These are phyloP conservation scores for Dicrurus megarhynchus DNA, from an alignment of 2,113 vertebrate genomes.

Conservation along the genomic window DNA sequence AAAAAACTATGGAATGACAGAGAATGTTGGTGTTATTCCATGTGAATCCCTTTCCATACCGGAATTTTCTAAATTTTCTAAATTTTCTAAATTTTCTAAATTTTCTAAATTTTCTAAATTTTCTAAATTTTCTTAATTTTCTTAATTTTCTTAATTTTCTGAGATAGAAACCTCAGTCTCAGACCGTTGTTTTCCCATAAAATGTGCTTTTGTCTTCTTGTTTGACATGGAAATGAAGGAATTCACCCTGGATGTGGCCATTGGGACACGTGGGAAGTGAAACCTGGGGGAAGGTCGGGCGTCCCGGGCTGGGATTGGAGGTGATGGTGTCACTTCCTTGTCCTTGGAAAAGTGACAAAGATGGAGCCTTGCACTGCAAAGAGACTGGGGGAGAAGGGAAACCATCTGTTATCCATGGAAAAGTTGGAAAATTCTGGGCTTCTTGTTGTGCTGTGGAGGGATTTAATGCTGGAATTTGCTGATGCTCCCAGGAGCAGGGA, in stretches of 20 bases:
- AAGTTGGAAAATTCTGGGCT: background rate
- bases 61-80: too few relatives aligned
- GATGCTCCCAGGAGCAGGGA: background rate
- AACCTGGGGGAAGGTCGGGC: background rate
- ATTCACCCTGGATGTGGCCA: background rate
- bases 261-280: background rate
- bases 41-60: background rate
- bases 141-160: background rate
- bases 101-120: too few relatives aligned
- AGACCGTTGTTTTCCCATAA: background rate
- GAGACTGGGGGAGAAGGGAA: background rate
- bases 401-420: constrained; percentile 29
- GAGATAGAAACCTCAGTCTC: background rate
- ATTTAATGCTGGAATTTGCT: background rate
- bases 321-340: background rate
- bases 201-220: background rate
- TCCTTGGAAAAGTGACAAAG: background rate
- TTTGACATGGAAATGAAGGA: background rate
- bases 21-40: background rate
- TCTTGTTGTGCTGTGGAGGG: background rate
- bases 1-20: background rate
- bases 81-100: too few relatives aligned
- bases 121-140: too few relatives aligned
- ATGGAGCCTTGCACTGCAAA: background rate
- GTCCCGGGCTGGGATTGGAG: background rate